These are phyloP conservation scores for Chionis minor DNA, from an alignment of 2,113 vertebrate species.

Conservation along the genomic window DNA sequence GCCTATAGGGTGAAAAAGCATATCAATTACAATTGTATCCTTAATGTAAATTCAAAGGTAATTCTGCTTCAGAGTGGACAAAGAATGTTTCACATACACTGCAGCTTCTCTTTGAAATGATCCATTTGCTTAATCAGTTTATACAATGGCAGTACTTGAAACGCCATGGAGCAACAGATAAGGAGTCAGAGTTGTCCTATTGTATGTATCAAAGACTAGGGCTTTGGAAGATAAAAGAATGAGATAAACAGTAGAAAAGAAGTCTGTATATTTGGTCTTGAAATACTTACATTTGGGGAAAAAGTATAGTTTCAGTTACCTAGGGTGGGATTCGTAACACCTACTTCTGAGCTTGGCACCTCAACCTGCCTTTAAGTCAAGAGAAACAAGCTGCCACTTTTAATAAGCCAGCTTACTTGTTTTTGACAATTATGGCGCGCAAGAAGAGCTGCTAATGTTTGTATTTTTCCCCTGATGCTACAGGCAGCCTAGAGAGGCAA, in stretches of 20 bases:
- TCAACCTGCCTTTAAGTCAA: neutral
- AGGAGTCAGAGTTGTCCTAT: neutral
- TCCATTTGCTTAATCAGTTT: neutral
- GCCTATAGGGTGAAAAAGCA: neutral
- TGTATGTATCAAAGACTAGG: neutral
- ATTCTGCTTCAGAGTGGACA: neutral
- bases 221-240: neutral
- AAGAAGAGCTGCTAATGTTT: neutral
- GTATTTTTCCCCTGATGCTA: neutral
- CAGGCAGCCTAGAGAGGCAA: neutral
- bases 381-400: neutral
- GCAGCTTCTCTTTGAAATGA: neutral
- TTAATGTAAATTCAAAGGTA: neutral
- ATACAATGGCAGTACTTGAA: neutral
- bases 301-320: neutral
- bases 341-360: neutral
- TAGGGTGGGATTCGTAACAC: neutral
- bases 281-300: neutral
- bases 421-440: neutral
- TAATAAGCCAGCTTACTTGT: neutral
- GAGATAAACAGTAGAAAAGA: neutral
- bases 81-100: neutral
- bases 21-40: neutral
- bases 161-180: neutral
- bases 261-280: rapidly evolving